These are phyloP conservation scores for Heliconius congener DNA, from an alignment of 1,140 invertebrate genomes.

Conservation along the genomic window DNA sequence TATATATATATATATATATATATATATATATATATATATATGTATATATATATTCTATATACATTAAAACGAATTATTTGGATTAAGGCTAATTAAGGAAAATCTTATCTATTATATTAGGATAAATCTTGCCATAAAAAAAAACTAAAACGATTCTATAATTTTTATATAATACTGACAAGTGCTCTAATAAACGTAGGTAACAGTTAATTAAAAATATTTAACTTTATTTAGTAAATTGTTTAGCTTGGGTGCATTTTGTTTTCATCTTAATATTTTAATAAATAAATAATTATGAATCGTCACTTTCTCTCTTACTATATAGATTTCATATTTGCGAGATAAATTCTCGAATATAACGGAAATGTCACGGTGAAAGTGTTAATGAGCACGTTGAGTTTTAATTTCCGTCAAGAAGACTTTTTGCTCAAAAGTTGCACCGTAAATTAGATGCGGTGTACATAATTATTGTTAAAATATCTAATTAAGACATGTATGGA, in stretches of 20 bases:
- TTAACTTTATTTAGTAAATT: background rate
- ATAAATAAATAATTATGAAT: slow-evolving; percentile 28
- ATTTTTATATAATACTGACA: background rate
- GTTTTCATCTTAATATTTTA: background rate
- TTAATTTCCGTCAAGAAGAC: slow-evolving; percentile 60
- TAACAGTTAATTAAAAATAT: background rate
- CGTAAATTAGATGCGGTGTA: slow-evolving; percentile 31
- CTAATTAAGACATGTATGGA: slow-evolving; percentile 15
- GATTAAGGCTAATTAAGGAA: no score
- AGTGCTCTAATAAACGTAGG: background rate
- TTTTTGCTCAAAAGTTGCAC: slow-evolving; percentile 30
- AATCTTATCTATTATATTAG: no score
- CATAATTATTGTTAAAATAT: slow-evolving; percentile 30
- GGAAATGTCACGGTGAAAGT: slow-evolving; percentile 66
- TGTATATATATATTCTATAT: no score
- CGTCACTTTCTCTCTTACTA: slow-evolving; percentile 59
- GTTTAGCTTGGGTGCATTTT: background rate
- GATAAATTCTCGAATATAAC: slow-evolving; percentile 61
- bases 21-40: no score
- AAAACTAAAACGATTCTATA: background rate
- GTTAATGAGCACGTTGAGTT: slow-evolving; percentile 64
- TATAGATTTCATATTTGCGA: slow-evolving; percentile 61
- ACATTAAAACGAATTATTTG: no score
- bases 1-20: no score
- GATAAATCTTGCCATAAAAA: background rate